Evolutionary conservation across 1,140 invertebrate species (phyloP), one percentile per base, ranked within the genome.

Genomic region (Holcopasites calliopsidis): DNA sequence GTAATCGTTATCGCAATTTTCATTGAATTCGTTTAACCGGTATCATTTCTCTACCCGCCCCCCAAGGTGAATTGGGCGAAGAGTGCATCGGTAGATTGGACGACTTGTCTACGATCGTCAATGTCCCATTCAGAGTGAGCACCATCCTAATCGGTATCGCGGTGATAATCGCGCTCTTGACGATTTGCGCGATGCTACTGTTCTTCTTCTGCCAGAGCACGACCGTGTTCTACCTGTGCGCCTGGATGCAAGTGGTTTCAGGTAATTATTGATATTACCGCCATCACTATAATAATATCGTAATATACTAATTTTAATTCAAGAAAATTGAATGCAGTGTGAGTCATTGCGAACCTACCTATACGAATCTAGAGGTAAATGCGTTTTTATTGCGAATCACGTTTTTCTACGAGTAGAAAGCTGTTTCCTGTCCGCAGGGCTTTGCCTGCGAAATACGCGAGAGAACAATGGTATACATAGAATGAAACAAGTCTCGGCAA

Each of bases 171-270:
- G 95, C 97, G 58, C 91, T 98, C 61, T 89, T 98, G 76, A 96
- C 96, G 38, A 96, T 99, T 75, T 96, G 95, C 88, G 94, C 96
- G 55, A 96, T 99, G 94, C 92, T 99, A 28, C 94, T 99, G 79
- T 98, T 99, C 92, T 97, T 98, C 91, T 98, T 99, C 90, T 96
- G 97, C 89, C 96, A 96, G 84, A 95, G 97, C n/a, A 97, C 96
- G 3, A 97, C 96, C 11, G 97, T 99, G 13, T 98, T 98, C 89
- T 95, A 97, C 86, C 94, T 99, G 64, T 98, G 97, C 88, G 98
- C 95, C 38, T 98, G 97, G 96, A 93, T 99, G 92, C 98, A 99
- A 91, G 92, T 98, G 11, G 92, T 98, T 82, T 98, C 97, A 91
- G 97, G 98, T 99, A 91, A 94, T 93, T 35, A 33, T 1, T 58